A percentile compares a stretch with the other conserved stretches of the same genome.
These are phyloP conservation scores for Melanaphis sacchari DNA, from an alignment of 1,140 invertebrate genomes.

Conservation along the genomic window DNA sequence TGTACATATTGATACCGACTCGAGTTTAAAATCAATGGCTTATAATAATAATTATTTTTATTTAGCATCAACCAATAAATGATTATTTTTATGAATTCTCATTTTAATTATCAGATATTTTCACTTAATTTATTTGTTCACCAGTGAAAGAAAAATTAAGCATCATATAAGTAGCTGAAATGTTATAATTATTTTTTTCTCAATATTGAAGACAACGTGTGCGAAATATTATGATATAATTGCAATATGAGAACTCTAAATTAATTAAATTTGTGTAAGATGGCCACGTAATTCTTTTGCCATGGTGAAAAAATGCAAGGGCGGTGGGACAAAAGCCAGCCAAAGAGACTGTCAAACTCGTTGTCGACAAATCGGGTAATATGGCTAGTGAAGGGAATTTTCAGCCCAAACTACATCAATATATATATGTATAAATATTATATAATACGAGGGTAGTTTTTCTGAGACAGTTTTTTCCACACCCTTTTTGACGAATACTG, in stretches of 20 bases:
- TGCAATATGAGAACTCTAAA: neutral
- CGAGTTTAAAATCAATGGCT: neutral
- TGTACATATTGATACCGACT: neutral
- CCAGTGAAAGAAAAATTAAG: neutral
- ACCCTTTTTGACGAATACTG: neutral
- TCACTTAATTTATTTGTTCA: neutral
- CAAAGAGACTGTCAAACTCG: neutral
- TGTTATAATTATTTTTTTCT: neutral
- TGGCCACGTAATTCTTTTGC: neutral
- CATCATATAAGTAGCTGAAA: neutral
- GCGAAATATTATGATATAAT: neutral
- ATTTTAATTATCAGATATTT: neutral
- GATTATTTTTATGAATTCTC: neutral
- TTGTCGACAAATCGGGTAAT: neutral
- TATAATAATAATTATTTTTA: neutral
- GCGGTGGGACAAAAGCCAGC: neutral
- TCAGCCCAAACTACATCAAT: neutral
- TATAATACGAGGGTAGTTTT: neutral
- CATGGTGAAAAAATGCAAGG: neutral
- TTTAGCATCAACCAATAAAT: neutral
- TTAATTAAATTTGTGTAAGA: neutral
- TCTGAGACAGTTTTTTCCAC: neutral
- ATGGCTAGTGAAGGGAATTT: neutral
- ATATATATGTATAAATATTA: neutral
- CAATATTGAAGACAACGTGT: neutral